Percentiles rank a stretch among this genome's conserved stretches.
Evolutionary conservation across 64 coral and sea anemone genomes (phyloP).

Genomic region (Exaiptasia diaphana): DNA sequence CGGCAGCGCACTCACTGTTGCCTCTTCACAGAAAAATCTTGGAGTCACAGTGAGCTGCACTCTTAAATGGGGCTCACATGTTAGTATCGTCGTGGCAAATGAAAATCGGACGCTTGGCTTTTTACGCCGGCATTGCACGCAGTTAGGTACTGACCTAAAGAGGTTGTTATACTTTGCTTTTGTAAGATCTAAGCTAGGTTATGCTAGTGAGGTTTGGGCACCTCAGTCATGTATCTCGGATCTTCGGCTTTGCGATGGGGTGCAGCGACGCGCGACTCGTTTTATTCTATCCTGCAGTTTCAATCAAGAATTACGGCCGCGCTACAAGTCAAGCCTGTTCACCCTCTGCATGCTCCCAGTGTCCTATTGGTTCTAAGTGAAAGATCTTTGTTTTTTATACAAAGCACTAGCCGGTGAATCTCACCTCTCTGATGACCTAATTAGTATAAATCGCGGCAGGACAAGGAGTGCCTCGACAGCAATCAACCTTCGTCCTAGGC

Average conservation of each 20-base stretch:
- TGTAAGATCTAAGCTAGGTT: constrained; percentile 14
- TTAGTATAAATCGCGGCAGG: neutral
- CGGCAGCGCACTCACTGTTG: neutral
- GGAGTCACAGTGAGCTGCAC: constrained; percentile 19
- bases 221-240: constrained; percentile 6
- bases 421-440: neutral
- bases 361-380: constrained; percentile 3
- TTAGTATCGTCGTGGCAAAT: constrained; percentile 36
- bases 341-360: neutral
- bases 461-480: neutral
- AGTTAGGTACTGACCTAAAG: neutral
- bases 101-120: constrained; percentile 32
- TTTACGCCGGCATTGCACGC: neutral
- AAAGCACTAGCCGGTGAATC: neutral
- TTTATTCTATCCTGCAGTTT: neutral
- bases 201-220: constrained; percentile 18
- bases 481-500: neutral
- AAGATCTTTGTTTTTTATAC: constrained; percentile 1
- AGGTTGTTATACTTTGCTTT: constrained; percentile 5
- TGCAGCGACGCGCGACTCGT: constrained; percentile 22
- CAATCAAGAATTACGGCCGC: neutral
- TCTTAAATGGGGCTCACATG: constrained; percentile 40
- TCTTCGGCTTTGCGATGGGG: neutral
- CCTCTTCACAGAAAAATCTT: constrained; percentile 45
- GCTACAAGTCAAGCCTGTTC: constrained; percentile 1